Base-by-base conservation (phyloP, 2,888 invertebrate genomes). In the Microdon myrmicae region DNA sequence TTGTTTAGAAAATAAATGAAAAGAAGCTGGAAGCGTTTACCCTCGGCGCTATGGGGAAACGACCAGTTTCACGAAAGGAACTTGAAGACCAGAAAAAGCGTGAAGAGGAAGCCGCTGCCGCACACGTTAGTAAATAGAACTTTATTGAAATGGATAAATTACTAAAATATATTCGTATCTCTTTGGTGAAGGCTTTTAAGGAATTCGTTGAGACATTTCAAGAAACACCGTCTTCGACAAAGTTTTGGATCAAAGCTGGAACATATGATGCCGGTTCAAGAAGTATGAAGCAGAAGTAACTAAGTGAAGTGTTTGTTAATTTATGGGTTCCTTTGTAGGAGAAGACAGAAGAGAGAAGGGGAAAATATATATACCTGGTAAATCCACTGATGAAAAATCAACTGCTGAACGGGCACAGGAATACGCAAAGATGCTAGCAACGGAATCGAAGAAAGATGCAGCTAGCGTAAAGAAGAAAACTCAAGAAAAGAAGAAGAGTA, bases 171-270 rank as follows among this genome's bases (percentile, higher is more conserved):
- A 12, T 43, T 9, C 2, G 9, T 14, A 8, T 20, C n/a, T n/a
- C 5, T 22, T 22, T 3, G 37, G 72, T 76, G 41, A 71, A 90
- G 89, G 96, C 92, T 0, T 97, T 95, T 79, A 92, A 96, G 83
- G 96, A 97, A 78, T 98, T 97, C 84, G 94, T 97, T 29, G 95
- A 94, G 70, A 94, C 96, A 4, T 98, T 98, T 81, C 94, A 95
- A 85, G 95, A 95, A 70, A 86, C 87, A 0, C 89, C 91, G 0
- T 85, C 85, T 71, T 87, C 90, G 9, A 86, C 89, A 3, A 97
- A 96, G 82, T 90, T 96, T 29, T 99, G 99, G 95, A 92, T 99
- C 4, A 95, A 97, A 81, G 98, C 97, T 51, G 97, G 96, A 44
- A 94, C 96, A 1, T 97, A 97, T 73, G 95, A 96, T 86, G 94